phyloP scores from a whole-genome alignment of 1,140 invertebrate genomes.

The Calliphora vicina region DNA sequence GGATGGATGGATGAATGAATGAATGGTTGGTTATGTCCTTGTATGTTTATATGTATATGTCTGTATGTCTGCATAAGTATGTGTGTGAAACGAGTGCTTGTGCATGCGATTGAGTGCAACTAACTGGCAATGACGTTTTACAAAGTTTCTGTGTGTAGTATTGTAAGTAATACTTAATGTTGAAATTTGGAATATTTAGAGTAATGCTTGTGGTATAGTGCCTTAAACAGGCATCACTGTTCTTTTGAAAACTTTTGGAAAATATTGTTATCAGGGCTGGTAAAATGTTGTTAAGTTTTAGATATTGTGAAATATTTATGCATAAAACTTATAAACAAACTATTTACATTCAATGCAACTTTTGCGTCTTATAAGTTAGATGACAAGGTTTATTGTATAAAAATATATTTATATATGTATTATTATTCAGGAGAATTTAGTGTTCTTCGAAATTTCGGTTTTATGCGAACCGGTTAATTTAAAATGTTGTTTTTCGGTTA shows the following conservation, averaged over 20 bases:
- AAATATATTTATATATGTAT: no score
- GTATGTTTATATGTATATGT: neutral
- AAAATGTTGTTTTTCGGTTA: no score
- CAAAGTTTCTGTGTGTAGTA: constrained; percentile 20
- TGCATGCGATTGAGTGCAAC: neutral
- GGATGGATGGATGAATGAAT: constrained; percentile 18
- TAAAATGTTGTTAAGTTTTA: neutral
- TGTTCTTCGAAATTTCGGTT: no score
- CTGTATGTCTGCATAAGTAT: neutral
- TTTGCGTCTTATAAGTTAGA: no score
- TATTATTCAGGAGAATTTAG: no score
- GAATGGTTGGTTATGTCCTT: neutral
- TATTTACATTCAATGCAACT: no score
- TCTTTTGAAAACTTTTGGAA: neutral
- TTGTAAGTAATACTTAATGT: constrained; percentile 22
- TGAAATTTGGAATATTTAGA: constrained; percentile 19
- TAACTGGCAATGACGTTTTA: constrained; percentile 27
- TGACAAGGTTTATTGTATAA: no score
- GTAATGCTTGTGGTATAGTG: constrained; percentile 25
- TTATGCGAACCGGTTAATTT: no score
- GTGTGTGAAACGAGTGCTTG: no score
- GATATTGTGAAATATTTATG: no score
- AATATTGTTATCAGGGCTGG: neutral
- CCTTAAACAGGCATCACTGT: constrained; percentile 1
- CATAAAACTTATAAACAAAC: no score